phyloP scores from a whole-genome alignment of 1,140 invertebrate genomes.

The Drosophila yakuba region DNA sequence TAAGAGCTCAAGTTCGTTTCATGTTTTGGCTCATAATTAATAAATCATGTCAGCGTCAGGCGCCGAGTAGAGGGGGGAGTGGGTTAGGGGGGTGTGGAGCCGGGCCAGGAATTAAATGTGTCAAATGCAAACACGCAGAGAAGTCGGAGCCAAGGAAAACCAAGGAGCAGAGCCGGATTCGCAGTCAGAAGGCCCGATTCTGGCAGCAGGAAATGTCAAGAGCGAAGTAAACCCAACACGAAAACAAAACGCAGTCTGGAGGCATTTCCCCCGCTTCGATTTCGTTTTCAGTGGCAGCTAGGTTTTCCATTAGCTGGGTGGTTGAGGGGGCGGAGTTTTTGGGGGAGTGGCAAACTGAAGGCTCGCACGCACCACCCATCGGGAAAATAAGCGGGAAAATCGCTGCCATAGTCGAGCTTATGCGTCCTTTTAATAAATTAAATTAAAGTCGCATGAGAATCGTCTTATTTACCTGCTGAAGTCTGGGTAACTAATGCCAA shows the following conservation, averaged over 20 bases:
- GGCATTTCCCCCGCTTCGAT: conserved; percentile 47
- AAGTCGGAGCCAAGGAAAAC: conserved; percentile 17
- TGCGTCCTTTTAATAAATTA: conserved; percentile 73
- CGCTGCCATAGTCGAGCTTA: conserved; percentile 37
- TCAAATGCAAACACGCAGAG: conserved; percentile 80
- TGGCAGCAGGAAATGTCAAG: conserved; percentile 76
- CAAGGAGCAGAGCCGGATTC: conserved; percentile 28
- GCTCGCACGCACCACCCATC: conserved; percentile 59
- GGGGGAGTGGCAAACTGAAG: conserved; percentile 57
- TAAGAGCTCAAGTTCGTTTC: conserved; percentile 83
- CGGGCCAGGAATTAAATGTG: conserved; percentile 71
- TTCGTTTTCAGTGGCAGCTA: conserved; percentile 59
- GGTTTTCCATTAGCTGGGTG: conserved; percentile 50
- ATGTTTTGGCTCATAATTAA: conserved; percentile 75
- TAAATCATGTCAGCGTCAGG: conserved; percentile 81
- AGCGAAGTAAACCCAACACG: conserved; percentile 73
- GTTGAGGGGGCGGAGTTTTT: conserved; percentile 14
- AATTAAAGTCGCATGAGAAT: conserved; percentile 80
- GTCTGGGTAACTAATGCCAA: conserved; percentile 52
- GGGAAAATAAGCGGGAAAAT: conserved; percentile 37
- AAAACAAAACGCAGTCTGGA: conserved; percentile 75
- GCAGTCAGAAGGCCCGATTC: conserved; percentile 25
- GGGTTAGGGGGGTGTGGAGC: not conserved
- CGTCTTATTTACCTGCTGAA: conserved; percentile 68
- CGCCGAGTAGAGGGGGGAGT: conserved; percentile 13